Percentiles rank a stretch among this genome's conserved stretches.
Conservation (phyloP, 2,113 vertebrate genomes). For the Cichladusa arquata region DNA sequence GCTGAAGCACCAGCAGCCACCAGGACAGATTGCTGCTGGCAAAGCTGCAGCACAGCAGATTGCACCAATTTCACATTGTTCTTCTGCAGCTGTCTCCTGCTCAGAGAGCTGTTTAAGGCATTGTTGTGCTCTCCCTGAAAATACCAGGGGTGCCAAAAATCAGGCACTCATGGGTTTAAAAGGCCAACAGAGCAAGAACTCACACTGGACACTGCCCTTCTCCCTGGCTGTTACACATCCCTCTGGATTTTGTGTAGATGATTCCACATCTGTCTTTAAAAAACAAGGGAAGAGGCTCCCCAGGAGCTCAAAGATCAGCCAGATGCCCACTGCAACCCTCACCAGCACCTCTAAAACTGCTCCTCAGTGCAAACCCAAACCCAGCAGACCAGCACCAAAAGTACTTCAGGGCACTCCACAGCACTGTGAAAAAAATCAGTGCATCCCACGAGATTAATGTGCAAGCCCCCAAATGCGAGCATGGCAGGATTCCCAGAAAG, state of each 20-base stretch:
- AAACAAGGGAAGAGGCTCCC: not conserved
- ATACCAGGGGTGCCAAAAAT: not conserved
- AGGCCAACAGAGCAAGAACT: not conserved
- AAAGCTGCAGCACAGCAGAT: not conserved
- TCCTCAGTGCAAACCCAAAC: not conserved
- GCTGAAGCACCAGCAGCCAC: not conserved
- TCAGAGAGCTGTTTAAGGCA: not conserved
- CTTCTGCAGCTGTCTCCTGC: not conserved
- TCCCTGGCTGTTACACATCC: not conserved
- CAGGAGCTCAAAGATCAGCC: not conserved
- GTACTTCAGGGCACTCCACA: not conserved
- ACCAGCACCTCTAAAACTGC: not conserved
- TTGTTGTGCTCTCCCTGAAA: not conserved
- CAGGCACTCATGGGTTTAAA: rapidly evolving
- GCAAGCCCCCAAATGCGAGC: not conserved
- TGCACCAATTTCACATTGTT: not conserved
- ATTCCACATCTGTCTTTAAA: not conserved
- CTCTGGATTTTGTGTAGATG: not conserved
- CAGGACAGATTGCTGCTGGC: not conserved
- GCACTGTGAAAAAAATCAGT: not conserved
- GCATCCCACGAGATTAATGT: not conserved
- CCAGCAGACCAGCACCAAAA: not conserved
- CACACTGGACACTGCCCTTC: not conserved
- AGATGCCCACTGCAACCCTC: not conserved
- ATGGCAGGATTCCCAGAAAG: not conserved